phyloP scores from a whole-genome alignment of 2,113 vertebrate genomes.

The Formicarius rufipectus region DNA sequence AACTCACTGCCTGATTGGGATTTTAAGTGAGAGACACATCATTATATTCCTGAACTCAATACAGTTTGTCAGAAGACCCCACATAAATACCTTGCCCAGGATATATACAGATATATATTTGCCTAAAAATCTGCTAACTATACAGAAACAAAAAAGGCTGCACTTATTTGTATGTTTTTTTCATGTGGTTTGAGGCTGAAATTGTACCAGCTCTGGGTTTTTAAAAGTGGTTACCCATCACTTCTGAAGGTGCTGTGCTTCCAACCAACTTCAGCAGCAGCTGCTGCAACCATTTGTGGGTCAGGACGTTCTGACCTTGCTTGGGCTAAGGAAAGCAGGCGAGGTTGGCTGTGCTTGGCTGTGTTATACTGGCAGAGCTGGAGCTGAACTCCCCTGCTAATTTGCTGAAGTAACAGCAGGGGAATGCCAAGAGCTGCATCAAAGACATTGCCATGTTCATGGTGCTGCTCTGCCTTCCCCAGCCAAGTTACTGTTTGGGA shows the following conservation, averaged over 20 bases:
- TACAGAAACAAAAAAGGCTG: neutral
- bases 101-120: neutral
- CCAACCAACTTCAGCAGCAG: neutral
- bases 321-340: neutral
- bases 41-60: neutral
- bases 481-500: neutral
- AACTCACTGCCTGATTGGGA: accelerated
- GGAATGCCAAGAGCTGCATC: neutral
- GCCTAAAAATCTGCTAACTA: neutral
- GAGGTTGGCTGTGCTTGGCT: neutral
- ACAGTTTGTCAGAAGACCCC: neutral
- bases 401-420: neutral
- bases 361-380: accelerated
- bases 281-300: neutral
- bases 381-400: accelerated
- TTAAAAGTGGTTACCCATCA: neutral
- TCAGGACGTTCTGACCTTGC: neutral
- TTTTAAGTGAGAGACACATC: neutral
- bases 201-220: neutral
- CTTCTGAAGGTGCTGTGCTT: neutral
- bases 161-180: neutral
- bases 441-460: accelerated
- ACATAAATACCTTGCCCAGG: neutral
- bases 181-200: neutral
- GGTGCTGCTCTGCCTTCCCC: neutral